These are phyloP conservation scores for Boloria selene DNA, from an alignment of 2,888 invertebrate genomes.

Conservation along the genomic window DNA sequence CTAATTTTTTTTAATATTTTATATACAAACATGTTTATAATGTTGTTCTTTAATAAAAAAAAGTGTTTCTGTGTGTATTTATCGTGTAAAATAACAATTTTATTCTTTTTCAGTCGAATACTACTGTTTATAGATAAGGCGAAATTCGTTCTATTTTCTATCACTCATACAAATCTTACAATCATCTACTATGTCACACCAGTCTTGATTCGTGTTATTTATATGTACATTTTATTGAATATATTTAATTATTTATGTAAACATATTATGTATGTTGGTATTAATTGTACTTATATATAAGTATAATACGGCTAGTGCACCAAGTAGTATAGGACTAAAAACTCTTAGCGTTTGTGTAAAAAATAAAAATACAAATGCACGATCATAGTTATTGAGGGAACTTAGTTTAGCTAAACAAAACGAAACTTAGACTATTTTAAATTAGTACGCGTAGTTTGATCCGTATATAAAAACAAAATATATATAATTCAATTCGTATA, in stretches of 20 bases:
- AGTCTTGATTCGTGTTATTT: slow-evolving; percentile 4
- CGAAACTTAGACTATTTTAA: slow-evolving; percentile 14
- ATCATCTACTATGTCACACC: slow-evolving; percentile 29
- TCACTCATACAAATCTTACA: slow-evolving; percentile 35
- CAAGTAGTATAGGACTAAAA: slow-evolving; percentile 54
- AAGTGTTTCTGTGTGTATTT: not conserved
- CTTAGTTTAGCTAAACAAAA: slow-evolving; percentile 25
- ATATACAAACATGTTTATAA: no score
- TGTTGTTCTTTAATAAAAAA: not conserved
- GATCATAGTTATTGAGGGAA: slow-evolving; percentile 53
- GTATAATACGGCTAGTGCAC: slow-evolving; percentile 58
- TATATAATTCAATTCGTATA: slow-evolving; percentile 19
- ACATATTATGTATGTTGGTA: slow-evolving; percentile 1
- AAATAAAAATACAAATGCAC: slow-evolving; percentile 53
- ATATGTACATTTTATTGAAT: slow-evolving; percentile 2
- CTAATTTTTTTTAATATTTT: no score
- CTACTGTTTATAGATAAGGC: slow-evolving; percentile 35
- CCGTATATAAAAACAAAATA: slow-evolving; percentile 7
- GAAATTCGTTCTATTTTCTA: slow-evolving; percentile 38
- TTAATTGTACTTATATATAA: slow-evolving; percentile 20
- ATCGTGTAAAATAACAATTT: slow-evolving; percentile 29
- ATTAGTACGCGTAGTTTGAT: slow-evolving; percentile 21
- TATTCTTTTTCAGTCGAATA: slow-evolving; percentile 50
- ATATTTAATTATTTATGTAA: slow-evolving; percentile 2
- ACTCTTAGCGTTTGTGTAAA: slow-evolving; percentile 32